Evolutionary conservation across 2,888 invertebrate species (phyloP).

Genomic region (Nycteola revayana): DNA sequence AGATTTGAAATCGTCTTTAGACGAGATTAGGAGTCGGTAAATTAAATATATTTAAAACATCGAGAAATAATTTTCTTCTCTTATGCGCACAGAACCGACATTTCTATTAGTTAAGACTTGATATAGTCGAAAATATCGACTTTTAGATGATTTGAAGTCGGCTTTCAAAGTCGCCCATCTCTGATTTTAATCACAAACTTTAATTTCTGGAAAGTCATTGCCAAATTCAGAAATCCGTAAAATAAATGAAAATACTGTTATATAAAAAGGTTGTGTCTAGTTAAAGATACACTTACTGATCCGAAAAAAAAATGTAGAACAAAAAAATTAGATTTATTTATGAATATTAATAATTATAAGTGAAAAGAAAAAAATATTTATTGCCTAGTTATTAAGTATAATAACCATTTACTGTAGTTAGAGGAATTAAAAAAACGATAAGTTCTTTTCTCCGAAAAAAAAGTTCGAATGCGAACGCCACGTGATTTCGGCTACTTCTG

Average conservation of each 20-base stretch:
- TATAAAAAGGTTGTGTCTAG: constrained; percentile 77
- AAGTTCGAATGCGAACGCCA: constrained; percentile 29
- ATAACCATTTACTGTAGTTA: constrained; percentile 77
- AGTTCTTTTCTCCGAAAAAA: constrained; percentile 37
- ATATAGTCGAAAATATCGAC: constrained; percentile 15
- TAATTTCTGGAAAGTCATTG: constrained; percentile 57
- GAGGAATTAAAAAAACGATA: constrained; percentile 38
- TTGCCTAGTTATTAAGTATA: constrained; percentile 65
- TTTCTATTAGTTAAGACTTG: constrained; percentile 32
- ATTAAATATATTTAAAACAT: constrained; percentile 28
- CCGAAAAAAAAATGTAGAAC: constrained; percentile 57
- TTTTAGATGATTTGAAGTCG: constrained; percentile 28
- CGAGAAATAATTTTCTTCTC: constrained; percentile 32
- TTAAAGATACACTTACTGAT: constrained; percentile 67
- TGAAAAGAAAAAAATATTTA: constrained; percentile 79
- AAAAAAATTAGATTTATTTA: constrained; percentile 75
- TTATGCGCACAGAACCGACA: constrained; percentile 32
- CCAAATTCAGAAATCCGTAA: constrained; percentile 67
- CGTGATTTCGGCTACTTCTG: constrained; percentile 32
- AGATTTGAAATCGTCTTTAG: constrained; percentile 34
- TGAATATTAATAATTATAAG: constrained; percentile 40
- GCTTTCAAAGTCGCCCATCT: constrained; percentile 43
- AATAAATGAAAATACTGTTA: constrained; percentile 66
- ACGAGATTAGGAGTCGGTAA: constrained; percentile 27
- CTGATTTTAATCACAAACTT: constrained; percentile 40